These are phyloP conservation scores for Tribolium freemani DNA, from an alignment of 2,888 invertebrate genomes.

Conservation along the genomic window DNA sequence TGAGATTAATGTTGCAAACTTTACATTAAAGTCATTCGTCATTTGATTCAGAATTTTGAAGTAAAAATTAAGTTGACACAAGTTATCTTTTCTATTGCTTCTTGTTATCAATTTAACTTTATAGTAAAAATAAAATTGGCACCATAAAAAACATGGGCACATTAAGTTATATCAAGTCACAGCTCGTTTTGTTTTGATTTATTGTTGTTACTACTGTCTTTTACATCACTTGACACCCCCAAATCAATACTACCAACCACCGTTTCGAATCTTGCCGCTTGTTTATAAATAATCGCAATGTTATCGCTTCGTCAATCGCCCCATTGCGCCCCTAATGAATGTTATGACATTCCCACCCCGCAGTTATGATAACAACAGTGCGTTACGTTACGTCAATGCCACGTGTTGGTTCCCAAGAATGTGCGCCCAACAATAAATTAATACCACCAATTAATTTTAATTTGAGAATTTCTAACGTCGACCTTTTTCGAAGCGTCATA, in stretches of 20 bases:
- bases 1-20: no score
- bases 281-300: conserved; percentile 8
- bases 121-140: no score
- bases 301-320: conserved; percentile 6
- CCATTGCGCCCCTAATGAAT: conserved; percentile 10
- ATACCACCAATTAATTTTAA: conserved; percentile 38
- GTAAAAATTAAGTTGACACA: no score
- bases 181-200: no score
- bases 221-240: no score
- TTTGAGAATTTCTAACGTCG: conserved; percentile 21
- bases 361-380: conserved; percentile 19
- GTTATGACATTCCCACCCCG: conserved; percentile 4
- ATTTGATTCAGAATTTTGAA: no score
- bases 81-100: no score
- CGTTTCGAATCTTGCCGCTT: neutral
- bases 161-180: no score
- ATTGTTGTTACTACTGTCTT: no score
- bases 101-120: no score
- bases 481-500: neutral
- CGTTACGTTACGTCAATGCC: conserved; percentile 20
- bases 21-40: no score
- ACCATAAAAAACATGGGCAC: no score
- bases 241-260: neutral
- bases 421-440: conserved; percentile 21
- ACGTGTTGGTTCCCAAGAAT: conserved; percentile 28